phyloP scores from a whole-genome alignment of 2,113 vertebrate genomes.

The Perccottus glenii region DNA sequence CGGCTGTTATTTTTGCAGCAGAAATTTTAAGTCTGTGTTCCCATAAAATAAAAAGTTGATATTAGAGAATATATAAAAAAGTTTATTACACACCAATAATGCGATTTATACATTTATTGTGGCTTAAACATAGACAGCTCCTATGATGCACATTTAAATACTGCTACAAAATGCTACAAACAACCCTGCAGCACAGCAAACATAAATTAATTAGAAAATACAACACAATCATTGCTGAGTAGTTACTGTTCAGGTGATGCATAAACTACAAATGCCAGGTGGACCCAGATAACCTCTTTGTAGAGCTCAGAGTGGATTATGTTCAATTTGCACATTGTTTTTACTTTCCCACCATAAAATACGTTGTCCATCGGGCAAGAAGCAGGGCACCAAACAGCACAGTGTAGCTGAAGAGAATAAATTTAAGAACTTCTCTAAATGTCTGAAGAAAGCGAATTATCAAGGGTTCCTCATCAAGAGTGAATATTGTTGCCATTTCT shows the following conservation, averaged over 20 bases:
- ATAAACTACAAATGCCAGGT: slow-evolving; percentile 11
- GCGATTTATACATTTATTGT: neutral
- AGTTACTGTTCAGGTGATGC: slow-evolving; percentile 19
- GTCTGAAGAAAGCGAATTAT: slow-evolving; percentile 88
- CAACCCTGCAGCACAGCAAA: neutral
- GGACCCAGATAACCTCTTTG: slow-evolving; percentile 13
- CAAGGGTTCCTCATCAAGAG: slow-evolving; percentile 77
- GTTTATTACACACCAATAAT: neutral
- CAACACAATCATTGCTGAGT: neutral
- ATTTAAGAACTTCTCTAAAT: slow-evolving; percentile 91
- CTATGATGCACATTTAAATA: no score
- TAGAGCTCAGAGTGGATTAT: slow-evolving; percentile 12
- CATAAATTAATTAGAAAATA: neutral
- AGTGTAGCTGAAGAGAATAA: slow-evolving; percentile 94
- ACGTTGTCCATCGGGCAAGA: slow-evolving; percentile 94
- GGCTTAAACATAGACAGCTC: no score
- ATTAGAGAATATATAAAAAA: neutral
- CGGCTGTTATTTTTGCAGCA: no score
- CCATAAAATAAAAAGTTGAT: neutral
- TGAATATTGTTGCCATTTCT: slow-evolving; percentile 50
- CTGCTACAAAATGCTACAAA: neutral
- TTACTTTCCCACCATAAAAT: slow-evolving; percentile 90
- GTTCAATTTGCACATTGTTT: slow-evolving; percentile 4
- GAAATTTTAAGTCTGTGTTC: no score
- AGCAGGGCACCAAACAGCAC: slow-evolving; percentile 91